A percentile compares a stretch with the other conserved stretches of the same genome.
phyloP scores from a whole-genome alignment of 2,113 vertebrate genomes.

The Hemibates koningsi region DNA sequence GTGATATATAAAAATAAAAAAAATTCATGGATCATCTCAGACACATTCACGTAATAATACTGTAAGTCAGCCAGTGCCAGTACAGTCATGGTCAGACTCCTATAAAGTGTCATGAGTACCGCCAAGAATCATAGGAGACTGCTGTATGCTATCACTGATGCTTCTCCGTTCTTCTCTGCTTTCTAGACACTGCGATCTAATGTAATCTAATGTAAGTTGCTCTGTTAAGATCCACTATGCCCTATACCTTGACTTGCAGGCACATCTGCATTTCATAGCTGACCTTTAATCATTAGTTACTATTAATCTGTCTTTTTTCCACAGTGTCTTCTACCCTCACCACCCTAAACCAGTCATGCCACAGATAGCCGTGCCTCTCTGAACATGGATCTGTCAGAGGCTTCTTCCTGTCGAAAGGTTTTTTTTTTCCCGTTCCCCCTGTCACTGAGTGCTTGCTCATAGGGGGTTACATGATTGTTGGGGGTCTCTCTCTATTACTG shows the following conservation, averaged over 20 bases:
- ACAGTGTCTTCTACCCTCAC: neutral
- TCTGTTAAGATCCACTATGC: neutral
- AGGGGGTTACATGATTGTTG: neutral
- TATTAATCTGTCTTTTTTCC: neutral
- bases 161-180: neutral
- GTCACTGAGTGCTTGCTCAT: neutral
- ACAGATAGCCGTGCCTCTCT: neutral
- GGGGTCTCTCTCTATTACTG: neutral
- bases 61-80: neutral
- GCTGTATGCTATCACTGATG: neutral
- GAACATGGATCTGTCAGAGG: neutral
- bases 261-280: neutral
- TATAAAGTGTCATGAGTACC: neutral
- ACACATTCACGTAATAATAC: neutral
- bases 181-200: neutral
- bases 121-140: neutral
- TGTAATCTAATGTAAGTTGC: neutral
- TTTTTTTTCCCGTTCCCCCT: rapidly evolving
- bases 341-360: neutral
- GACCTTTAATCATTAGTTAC: neutral
- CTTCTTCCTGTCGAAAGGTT: neutral
- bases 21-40: neutral
- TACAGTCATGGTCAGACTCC: neutral
- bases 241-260: neutral
- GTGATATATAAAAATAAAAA: neutral